These are phyloP conservation scores for Fringilla coelebs DNA, from an alignment of 2,797 vertebrate species.

Conservation along the genomic window DNA sequence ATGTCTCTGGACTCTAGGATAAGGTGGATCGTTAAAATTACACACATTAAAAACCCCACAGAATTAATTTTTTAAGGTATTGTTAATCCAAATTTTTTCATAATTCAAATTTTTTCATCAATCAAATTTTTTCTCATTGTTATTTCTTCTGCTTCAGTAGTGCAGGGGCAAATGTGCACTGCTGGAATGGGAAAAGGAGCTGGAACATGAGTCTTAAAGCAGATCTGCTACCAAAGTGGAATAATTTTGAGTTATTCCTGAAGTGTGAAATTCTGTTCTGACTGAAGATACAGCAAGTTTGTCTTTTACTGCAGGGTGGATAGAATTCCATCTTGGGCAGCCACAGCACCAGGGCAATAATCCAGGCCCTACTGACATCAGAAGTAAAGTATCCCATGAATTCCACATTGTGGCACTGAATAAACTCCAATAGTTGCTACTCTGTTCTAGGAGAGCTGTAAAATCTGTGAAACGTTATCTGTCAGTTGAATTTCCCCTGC, in stretches of 20 bases:
- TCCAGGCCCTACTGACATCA: constrained; percentile 41
- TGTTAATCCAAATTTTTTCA: not conserved
- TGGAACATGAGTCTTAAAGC: not conserved
- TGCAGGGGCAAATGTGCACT: not conserved
- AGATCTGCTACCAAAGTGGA: not conserved
- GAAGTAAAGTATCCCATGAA: constrained; percentile 44
- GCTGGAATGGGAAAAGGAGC: not conserved
- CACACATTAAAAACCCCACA: accelerated
- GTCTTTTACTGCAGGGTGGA: not conserved
- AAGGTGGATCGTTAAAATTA: not conserved
- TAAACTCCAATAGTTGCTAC: not conserved
- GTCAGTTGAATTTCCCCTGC: not conserved
- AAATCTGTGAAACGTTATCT: constrained; percentile 7
- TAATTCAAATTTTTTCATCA: not conserved
- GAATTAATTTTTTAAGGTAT: not conserved
- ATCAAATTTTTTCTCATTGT: accelerated
- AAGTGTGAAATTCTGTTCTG: constrained; percentile 19
- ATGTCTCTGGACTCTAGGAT: not conserved
- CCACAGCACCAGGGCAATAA: constrained; percentile 27
- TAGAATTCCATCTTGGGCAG: constrained; percentile 15
- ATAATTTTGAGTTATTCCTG: not conserved
- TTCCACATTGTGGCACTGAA: constrained; percentile 30
- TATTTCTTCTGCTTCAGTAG: not conserved
- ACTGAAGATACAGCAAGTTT: constrained; percentile 12
- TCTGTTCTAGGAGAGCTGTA: not conserved